These are phyloP conservation scores for Nomada ruficornis DNA, from an alignment of 2,888 invertebrate genomes.

Conservation along the genomic window DNA sequence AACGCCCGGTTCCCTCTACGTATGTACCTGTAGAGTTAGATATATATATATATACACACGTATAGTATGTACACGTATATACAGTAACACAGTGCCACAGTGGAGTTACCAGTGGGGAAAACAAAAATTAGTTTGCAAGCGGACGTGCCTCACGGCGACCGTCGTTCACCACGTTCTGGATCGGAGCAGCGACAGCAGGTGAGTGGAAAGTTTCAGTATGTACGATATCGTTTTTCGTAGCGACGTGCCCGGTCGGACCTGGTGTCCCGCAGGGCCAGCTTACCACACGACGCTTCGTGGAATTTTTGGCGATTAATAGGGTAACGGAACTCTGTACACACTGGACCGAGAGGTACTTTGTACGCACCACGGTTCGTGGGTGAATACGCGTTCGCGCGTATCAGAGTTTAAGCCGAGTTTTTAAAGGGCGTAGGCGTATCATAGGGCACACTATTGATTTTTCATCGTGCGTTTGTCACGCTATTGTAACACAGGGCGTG, in stretches of 20 bases:
- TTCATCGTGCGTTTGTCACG: too few relatives aligned
- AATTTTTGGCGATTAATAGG: constrained; percentile 19
- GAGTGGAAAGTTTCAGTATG: constrained; percentile 52
- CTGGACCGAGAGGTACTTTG: not conserved
- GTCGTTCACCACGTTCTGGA: constrained; percentile 63
- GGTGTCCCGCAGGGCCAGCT: constrained; percentile 28
- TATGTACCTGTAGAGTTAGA: constrained; percentile 4
- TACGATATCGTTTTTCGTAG: constrained; percentile 40
- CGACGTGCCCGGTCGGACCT: constrained; percentile 25
- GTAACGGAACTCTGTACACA: not conserved
- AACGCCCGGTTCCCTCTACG: not conserved
- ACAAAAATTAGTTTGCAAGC: constrained; percentile 68
- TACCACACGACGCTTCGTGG: not conserved
- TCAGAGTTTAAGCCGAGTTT: not conserved
- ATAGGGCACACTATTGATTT: too few relatives aligned
- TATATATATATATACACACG: not conserved
- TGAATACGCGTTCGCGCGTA: not conserved
- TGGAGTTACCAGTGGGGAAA: constrained; percentile 72
- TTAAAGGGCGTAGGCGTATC: not conserved
- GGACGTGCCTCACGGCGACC: constrained; percentile 64
- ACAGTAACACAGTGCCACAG: constrained; percentile 69
- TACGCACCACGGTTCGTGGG: not conserved
- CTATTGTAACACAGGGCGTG: too few relatives aligned
- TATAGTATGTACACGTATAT: constrained; percentile 15
- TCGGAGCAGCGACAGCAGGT: constrained; percentile 59